Evolutionary conservation across 1,140 invertebrate species (phyloP), one percentile per base, ranked within the genome.

Genomic region (Globodera rostochiensis): DNA sequence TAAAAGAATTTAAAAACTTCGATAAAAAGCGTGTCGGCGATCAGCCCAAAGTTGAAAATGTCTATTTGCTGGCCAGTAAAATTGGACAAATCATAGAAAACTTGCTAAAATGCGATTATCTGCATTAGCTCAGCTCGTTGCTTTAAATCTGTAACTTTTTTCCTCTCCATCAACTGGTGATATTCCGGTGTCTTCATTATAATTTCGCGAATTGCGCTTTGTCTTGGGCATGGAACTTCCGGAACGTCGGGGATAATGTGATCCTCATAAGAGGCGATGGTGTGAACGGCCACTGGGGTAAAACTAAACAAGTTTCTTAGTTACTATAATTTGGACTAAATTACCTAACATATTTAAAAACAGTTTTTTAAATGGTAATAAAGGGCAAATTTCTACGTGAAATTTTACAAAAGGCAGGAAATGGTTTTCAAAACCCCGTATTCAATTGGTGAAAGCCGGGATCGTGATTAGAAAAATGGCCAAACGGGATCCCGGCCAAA

Each of bases 271-370:
- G 46, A 49, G 19, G 70, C 66, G 19, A 82, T 67, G 46, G 82
- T 86, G 73, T 83, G 82, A n/a, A 83, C 77, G 46, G 82, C 74
- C 8, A 83, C 66, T 1, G 82, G 82, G 0, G 66, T 73, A 57
- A 73, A 83, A 15, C 53, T 73, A 19, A 25, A 64, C 13, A 9
- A 67, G 36, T 1, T 36, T 36, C 36, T 15, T n/a, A 36, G 19
- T 49, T 49, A 67, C 25, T 9, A 71, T 53, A 70, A 77, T 47
- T 71, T 11, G 6, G 7, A 8, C 6, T 1, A 36, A 36, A 36
- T 36, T 36, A n/a, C n/a, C n/a, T n/a, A 36, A 36, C 36, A 36
- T 36, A 36, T 36, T 36, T 36, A 36, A 36, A 36, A 36, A 3
- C 36, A 0, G 36, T 36, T 36, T 36, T 36, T 25, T 25, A 25